Percentiles rank a stretch among this genome's conserved stretches.
Evolutionary conservation across 1,140 invertebrate genomes (phyloP).

Genomic region (Diorhabda carinulata): DNA sequence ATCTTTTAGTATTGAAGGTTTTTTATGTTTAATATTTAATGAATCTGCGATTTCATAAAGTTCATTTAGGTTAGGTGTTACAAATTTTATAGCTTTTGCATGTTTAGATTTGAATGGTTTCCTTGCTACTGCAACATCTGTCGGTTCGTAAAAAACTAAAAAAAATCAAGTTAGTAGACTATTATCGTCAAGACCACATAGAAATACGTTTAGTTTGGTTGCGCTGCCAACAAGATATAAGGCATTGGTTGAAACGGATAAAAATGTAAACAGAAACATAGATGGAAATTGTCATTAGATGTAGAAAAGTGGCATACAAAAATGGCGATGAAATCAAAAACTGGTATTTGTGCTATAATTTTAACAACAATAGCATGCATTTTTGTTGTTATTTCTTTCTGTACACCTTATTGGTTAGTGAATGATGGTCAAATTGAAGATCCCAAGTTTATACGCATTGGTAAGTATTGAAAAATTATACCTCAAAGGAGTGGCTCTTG

Average conservation of each 20-base stretch:
- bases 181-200: neutral
- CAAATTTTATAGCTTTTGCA: constrained; percentile 54
- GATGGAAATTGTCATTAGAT: neutral
- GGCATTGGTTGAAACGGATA: too few species aligned
- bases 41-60: constrained; percentile 54
- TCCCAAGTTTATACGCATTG: constrained; percentile 77
- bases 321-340: constrained; percentile 61
- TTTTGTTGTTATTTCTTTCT: constrained; percentile 81
- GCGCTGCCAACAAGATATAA: too few species aligned
- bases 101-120: constrained; percentile 54
- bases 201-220: too few species aligned
- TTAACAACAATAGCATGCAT: constrained; percentile 65
- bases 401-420: constrained; percentile 89
- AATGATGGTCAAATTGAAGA: constrained; percentile 76
- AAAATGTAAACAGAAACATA: too few species aligned
- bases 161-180: constrained; percentile 6
- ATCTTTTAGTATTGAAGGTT: constrained; percentile 36
- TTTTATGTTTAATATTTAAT: constrained; percentile 27
- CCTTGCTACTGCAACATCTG: constrained; percentile 56
- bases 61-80: constrained; percentile 72
- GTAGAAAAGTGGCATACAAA: constrained; percentile 15
- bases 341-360: constrained; percentile 64
- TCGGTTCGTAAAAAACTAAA: constrained; percentile 67
- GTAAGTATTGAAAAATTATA: constrained; percentile 52
- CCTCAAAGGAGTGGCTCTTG: neutral